These are phyloP conservation scores for Ceramica pisi DNA, from an alignment of 2,888 invertebrate species.

Conservation along the genomic window DNA sequence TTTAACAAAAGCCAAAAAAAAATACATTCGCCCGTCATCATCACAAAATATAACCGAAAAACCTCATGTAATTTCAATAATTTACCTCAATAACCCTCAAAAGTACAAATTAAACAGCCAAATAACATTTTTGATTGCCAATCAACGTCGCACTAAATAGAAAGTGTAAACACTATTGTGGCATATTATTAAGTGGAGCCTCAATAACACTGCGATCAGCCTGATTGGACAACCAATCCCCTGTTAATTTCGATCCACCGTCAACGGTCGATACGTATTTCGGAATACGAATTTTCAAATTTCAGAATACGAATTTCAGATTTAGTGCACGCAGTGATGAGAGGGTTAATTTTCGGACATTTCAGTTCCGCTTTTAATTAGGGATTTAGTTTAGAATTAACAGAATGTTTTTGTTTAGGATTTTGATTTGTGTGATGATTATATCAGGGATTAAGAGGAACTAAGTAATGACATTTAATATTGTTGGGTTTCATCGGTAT, in stretches of 20 bases:
- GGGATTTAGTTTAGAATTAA: constrained; percentile 42
- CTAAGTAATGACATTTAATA: background rate
- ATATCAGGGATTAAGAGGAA: constrained; percentile 24
- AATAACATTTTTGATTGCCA: constrained; percentile 58
- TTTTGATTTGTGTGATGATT: constrained; percentile 10
- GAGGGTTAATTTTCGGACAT: constrained; percentile 54
- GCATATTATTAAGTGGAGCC: constrained; percentile 54
- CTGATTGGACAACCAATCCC: constrained; percentile 65
- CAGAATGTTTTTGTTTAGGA: constrained; percentile 37
- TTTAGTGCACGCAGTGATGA: constrained; percentile 47
- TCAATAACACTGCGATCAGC: constrained; percentile 55
- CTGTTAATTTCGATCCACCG: constrained; percentile 65
- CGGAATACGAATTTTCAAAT: constrained; percentile 52
- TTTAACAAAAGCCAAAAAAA: too few relatives aligned
- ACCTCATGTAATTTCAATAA: constrained; percentile 6
- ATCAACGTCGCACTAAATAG: constrained; percentile 59
- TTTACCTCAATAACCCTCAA: constrained; percentile 35
- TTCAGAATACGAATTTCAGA: constrained; percentile 44
- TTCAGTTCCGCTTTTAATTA: constrained; percentile 36
- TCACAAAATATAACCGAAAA: too few relatives aligned
- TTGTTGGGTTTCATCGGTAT: too few relatives aligned
- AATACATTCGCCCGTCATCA: background rate
- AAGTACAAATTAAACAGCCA: constrained; percentile 40
- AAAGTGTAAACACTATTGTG: constrained; percentile 60
- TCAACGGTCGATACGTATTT: constrained; percentile 60